A percentile compares a stretch with the other conserved stretches of the same genome.
Evolutionary conservation across 1,140 invertebrate genomes (phyloP).

Genomic region (Liolophura sinensis): DNA sequence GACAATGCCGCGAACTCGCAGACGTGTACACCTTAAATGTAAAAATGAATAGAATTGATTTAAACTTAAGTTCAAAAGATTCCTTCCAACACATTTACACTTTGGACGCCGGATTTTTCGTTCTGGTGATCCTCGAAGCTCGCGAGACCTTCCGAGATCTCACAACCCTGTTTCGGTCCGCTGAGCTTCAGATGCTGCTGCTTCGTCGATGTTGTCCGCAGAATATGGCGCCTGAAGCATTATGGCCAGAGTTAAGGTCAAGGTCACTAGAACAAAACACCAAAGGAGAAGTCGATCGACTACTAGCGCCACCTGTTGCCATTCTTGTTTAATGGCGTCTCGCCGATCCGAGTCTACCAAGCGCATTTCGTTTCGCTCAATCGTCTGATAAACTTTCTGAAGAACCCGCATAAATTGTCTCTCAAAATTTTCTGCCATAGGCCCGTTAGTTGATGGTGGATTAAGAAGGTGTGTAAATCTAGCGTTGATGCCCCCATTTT

Average conservation of each 20-base stretch:
- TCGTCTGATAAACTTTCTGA: constrained; percentile 11
- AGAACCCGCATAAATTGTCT: constrained; percentile 12
- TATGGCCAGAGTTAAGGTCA: constrained; percentile 4
- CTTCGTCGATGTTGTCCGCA: constrained; percentile 1
- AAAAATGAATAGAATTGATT: too few species aligned
- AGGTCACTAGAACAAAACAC: constrained; percentile 9
- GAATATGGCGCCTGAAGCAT: constrained; percentile 10
- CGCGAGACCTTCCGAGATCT: neutral
- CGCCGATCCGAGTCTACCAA: constrained; percentile 9
- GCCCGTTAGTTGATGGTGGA: neutral
- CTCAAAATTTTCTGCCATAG: constrained; percentile 6
- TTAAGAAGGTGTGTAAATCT: too few species aligned
- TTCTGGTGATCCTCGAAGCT: neutral
- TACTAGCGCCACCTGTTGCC: constrained; percentile 13
- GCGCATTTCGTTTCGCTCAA: constrained; percentile 13
- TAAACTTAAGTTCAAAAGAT: too few species aligned
- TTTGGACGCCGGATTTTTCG: too few species aligned
- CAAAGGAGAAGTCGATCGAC: constrained; percentile 11
- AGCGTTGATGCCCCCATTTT: too few species aligned
- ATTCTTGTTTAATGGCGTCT: constrained; percentile 11
- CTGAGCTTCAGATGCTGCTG: neutral
- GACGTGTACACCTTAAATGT: too few species aligned
- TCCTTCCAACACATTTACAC: too few species aligned
- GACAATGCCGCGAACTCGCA: too few species aligned
- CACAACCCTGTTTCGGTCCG: neutral